Evolutionary conservation across 2,797 vertebrate genomes (phyloP).

Genomic region (Oreonectes daqikongensis): DNA sequence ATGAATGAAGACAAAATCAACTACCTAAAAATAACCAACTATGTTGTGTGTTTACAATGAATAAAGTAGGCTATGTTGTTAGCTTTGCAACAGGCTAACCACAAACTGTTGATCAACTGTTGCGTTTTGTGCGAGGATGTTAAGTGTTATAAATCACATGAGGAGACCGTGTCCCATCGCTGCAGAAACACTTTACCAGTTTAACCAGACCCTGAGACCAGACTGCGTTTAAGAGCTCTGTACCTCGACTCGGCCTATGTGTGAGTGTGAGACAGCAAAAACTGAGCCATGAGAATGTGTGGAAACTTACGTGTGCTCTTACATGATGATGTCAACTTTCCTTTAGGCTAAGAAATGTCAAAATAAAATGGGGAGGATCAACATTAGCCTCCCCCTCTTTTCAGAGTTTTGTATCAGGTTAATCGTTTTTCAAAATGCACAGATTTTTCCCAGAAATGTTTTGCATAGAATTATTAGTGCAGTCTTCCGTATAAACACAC

Average conservation of each 20-base stretch:
- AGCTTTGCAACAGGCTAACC: neutral
- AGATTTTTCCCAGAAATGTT: neutral
- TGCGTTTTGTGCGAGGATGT: too few relatives aligned
- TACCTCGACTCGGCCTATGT: slow-evolving; percentile 51
- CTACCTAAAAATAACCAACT: too few relatives aligned
- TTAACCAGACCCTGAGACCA: slow-evolving; percentile 48
- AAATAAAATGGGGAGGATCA: slow-evolving; percentile 21
- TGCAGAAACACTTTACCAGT: slow-evolving; percentile 42
- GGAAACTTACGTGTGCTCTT: slow-evolving; percentile 37
- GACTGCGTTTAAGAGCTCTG: slow-evolving; percentile 35
- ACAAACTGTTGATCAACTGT: neutral
- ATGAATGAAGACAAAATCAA: too few relatives aligned
- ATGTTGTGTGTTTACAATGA: too few relatives aligned
- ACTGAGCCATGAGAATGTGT: neutral
- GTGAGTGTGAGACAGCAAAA: neutral
- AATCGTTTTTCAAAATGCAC: neutral
- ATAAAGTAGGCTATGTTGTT: neutral
- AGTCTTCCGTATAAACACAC: neutral
- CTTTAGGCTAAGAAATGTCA: slow-evolving; percentile 49
- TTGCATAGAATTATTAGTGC: neutral
- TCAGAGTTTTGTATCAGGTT: neutral
- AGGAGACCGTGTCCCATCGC: slow-evolving; percentile 38
- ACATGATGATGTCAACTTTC: slow-evolving; percentile 55
- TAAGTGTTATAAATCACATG: slow-evolving; percentile 9
- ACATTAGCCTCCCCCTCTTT: neutral